Evolutionary conservation across 2,888 invertebrate genomes (phyloP).

Genomic region (Drosophila antonietae): DNA sequence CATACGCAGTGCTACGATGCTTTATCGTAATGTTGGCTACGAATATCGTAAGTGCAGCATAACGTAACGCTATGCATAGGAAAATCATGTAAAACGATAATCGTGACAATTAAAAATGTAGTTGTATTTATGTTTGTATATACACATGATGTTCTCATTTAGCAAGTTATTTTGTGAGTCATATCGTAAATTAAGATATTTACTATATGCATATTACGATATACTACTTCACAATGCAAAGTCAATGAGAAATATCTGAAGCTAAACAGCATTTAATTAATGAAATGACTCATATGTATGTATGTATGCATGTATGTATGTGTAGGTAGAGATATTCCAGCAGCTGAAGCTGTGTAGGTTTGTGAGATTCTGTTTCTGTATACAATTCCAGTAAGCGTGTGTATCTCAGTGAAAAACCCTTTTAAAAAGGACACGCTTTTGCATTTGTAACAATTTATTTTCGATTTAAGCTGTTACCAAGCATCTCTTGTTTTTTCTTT

Average conservation of each 20-base stretch:
- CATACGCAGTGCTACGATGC: no score
- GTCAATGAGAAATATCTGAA: no score
- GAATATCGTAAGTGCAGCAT: neutral
- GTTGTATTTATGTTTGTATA: neutral
- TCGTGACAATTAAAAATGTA: neutral
- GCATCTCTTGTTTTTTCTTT: neutral
- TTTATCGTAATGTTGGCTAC: no score
- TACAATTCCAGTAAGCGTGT: neutral
- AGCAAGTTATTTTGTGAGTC: neutral
- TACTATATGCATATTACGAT: neutral
- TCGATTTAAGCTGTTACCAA: constrained; percentile 42
- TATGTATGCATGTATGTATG: neutral
- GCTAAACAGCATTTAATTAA: neutral
- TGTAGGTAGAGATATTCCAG: neutral
- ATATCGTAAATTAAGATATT: constrained; percentile 1
- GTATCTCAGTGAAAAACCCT: neutral
- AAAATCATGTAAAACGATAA: neutral
- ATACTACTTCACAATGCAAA: no score
- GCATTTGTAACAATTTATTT: constrained; percentile 48
- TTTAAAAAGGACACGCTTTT: constrained; percentile 23
- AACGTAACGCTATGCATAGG: no score
- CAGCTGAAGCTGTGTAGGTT: neutral
- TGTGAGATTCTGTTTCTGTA: neutral
- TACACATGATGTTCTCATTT: neutral
- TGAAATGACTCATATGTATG: neutral